Evolutionary conservation across 2,113 vertebrate genomes (phyloP).

Genomic region (Anguilla rostrata): DNA sequence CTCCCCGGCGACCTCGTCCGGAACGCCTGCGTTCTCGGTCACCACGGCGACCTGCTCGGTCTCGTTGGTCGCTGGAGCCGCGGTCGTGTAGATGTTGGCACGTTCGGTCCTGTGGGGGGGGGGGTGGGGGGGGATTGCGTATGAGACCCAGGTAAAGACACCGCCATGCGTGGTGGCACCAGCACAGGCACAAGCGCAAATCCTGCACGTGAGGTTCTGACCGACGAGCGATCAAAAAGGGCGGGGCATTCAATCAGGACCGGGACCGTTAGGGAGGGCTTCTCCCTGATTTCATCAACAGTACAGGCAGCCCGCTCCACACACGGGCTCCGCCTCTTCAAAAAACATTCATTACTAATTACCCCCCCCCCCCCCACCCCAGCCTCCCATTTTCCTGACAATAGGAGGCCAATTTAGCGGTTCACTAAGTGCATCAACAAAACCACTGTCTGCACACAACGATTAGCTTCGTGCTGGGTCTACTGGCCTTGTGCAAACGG

Average conservation of each 20-base stretch:
- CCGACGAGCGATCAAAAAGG: neutral
- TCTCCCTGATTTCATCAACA: neutral
- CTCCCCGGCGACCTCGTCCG: neutral
- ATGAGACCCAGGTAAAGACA: too few species aligned
- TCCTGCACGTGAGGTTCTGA: neutral
- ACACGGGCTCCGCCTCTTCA: neutral
- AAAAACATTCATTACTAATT: constrained; percentile 2
- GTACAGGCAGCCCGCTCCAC: neutral
- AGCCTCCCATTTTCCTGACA: neutral
- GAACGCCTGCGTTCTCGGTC: neutral
- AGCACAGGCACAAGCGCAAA: too few species aligned
- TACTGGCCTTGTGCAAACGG: neutral
- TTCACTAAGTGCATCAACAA: neutral
- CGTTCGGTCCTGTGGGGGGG: too few species aligned
- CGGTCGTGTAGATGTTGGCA: too few species aligned
- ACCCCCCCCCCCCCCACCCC: neutral
- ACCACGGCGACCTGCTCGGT: neutral
- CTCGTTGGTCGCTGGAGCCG: neutral
- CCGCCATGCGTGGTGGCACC: too few species aligned
- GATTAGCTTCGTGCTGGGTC: neutral
- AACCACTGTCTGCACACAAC: neutral
- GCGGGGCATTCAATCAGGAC: neutral
- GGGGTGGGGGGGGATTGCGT: too few species aligned
- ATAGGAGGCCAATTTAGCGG: neutral
- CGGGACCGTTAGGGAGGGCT: neutral